Percentiles rank a stretch among this genome's conserved stretches.
These are phyloP conservation scores for Trichacis sp. DNA, from an alignment of 2,888 invertebrate genomes.

Conservation along the genomic window DNA sequence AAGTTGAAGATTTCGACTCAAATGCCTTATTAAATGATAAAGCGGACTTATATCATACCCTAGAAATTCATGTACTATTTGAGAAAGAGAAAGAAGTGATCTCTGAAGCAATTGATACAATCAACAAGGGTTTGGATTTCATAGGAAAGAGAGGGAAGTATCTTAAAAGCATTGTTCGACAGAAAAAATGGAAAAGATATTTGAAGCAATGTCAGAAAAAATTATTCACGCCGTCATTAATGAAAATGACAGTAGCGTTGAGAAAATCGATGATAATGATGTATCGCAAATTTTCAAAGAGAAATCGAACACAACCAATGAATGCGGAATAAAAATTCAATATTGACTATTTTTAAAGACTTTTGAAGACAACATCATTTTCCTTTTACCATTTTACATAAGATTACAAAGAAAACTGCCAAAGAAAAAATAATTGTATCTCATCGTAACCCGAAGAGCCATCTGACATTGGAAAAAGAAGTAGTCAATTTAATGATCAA, in stretches of 20 bases:
- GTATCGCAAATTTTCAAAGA: constrained; percentile 3
- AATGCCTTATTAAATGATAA: too few species aligned
- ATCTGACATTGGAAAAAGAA: neutral
- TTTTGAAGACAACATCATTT: neutral
- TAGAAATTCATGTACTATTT: too few species aligned
- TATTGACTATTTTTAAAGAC: neutral
- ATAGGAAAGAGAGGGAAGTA: too few species aligned
- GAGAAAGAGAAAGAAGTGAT: too few species aligned
- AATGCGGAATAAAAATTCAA: neutral
- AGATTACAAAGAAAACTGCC: neutral
- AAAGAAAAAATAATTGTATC: neutral
- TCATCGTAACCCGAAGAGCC: neutral
- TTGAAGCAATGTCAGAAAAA: too few species aligned
- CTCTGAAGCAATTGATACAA: too few species aligned
- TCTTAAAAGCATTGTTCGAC: too few species aligned
- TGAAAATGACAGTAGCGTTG: neutral
- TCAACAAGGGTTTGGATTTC: too few species aligned
- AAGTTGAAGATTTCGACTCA: too few species aligned
- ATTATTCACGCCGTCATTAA: neutral
- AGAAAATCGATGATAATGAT: neutral
- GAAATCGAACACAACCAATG: neutral
- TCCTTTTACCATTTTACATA: neutral
- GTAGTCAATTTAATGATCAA: neutral
- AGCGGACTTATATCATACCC: too few species aligned
- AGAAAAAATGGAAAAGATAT: too few species aligned